Base-by-base conservation (phyloP, 2,888 invertebrate genomes). In the Aleiodes testaceus region DNA sequence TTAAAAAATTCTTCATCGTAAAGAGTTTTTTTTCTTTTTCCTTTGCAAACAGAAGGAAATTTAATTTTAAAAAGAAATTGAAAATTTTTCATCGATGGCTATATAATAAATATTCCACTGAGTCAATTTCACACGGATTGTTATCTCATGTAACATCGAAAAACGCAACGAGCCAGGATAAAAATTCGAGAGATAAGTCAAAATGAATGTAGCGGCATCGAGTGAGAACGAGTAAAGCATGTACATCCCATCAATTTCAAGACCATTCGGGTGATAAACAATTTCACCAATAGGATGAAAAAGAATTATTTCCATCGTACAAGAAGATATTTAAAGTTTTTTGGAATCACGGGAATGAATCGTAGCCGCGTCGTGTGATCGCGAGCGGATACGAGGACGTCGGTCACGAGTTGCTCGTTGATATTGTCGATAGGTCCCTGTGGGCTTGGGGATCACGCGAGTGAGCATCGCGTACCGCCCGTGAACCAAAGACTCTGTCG, bases 381-480 rank as follows among this genome's bases (percentile, higher is more conserved):
- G 77, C 77, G 76, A 76, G 76, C 78, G 78, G 59, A 65, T 66
- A 79, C 74, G 79, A 80, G 66, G 80, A 79, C 76, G 80, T 79
- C 79, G 85, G 87, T 87, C 87, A 87, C 86, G 86, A 86, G 73
- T 80, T 81, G 76, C 79, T 82, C 72, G 77, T 81, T 64, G 87
- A 82, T 45, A 85, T 74, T 61, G 82, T 77, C 65, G 82, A 75
- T 30, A 84, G 74, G 52, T 87, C 86, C 63, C 86, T 78, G 66
- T 87, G 87, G 11, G 87, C 86, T 73, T 86, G 87, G 0, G 83
- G 86, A 74, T 87, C 87, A 26, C 86, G 81, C 72, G 92, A 92
- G 87, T 95, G 95, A 63, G 92, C 90, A 84, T 94, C 95, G 74
- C 95, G 90, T 77, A 93, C 92, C 75, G 94, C 93, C 78, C 93